Evolutionary conservation across 2,888 invertebrate genomes (phyloP).

Genomic region (Oscheius myriophilus): DNA sequence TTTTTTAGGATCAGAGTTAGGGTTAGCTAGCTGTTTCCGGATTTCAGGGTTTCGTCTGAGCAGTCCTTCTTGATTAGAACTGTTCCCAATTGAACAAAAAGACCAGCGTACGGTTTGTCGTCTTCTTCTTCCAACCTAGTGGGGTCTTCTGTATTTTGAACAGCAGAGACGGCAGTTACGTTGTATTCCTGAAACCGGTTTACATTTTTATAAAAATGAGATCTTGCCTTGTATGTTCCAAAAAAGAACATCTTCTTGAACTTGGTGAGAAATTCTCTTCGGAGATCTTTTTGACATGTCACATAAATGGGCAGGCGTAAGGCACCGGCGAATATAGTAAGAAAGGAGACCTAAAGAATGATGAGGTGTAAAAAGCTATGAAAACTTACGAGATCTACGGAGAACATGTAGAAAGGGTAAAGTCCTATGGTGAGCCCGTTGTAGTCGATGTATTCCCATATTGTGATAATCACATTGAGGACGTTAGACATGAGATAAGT

Average conservation of each 20-base stretch:
- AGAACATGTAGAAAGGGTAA: constrained; percentile 60
- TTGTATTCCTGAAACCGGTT: constrained; percentile 3
- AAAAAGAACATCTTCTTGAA: constrained; percentile 33
- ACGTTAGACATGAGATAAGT: constrained; percentile 65
- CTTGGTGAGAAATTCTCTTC: constrained; percentile 41
- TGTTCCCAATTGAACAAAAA: constrained; percentile 27
- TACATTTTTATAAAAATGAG: background rate
- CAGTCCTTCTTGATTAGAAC: constrained; percentile 26
- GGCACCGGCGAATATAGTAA: constrained; percentile 64
- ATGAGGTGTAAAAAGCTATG: background rate
- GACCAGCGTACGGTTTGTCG: constrained; percentile 21
- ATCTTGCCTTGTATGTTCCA: constrained; percentile 23
- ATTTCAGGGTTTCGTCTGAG: constrained; percentile 25
- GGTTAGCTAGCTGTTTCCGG: background rate
- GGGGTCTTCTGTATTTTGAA: constrained; percentile 8
- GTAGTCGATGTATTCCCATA: constrained; percentile 66
- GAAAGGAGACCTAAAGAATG: constrained; percentile 43
- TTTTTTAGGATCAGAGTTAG: too few species aligned
- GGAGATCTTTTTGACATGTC: constrained; percentile 54
- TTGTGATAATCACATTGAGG: constrained; percentile 64
- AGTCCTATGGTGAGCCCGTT: constrained; percentile 38
- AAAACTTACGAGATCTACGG: constrained; percentile 60
- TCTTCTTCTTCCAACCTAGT: constrained; percentile 16
- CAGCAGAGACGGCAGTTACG: constrained; percentile 1
- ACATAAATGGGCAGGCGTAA: constrained; percentile 65